These are phyloP conservation scores for Acropora yongei DNA, from an alignment of 64 coral and sea anemone genomes.

Conservation along the genomic window DNA sequence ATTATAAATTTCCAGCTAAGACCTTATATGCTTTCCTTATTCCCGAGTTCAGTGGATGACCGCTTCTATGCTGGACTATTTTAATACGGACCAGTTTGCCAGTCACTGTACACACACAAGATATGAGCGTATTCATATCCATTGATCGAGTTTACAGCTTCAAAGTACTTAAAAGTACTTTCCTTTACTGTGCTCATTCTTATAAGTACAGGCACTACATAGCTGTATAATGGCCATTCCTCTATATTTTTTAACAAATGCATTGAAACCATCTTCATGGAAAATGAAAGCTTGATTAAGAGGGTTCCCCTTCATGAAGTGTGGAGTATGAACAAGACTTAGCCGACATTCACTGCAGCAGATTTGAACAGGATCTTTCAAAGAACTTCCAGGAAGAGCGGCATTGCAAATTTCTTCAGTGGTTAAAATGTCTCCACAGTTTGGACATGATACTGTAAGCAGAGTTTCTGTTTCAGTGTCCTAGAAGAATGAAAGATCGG, in stretches of 20 bases:
- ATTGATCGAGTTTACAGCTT: too few species aligned
- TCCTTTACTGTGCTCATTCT: conserved; percentile 28
- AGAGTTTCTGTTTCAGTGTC: conserved; percentile 66
- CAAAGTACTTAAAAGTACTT: conserved; percentile 8
- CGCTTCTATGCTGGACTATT: too few species aligned
- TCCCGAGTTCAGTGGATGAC: too few species aligned
- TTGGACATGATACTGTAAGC: conserved; percentile 58
- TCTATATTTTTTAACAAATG: conserved; percentile 52
- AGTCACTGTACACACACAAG: too few species aligned
- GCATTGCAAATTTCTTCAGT: background rate
- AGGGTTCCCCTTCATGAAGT: conserved; percentile 46
- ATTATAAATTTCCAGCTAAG: too few species aligned
- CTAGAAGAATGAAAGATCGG: conserved; percentile 2
- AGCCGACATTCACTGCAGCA: conserved; percentile 55
- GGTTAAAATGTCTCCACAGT: conserved; percentile 56
- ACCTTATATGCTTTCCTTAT: too few species aligned
- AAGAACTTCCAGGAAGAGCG: background rate
- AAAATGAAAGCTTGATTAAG: conserved; percentile 82
- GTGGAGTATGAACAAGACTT: conserved; percentile 47
- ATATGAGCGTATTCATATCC: too few species aligned
- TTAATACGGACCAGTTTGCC: too few species aligned
- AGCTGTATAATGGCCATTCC: conserved; percentile 56
- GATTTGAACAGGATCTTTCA: conserved; percentile 3
- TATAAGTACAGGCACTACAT: conserved; percentile 48
- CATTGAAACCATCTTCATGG: conserved; percentile 73